A percentile compares a stretch with the other conserved stretches of the same genome.
Evolutionary conservation across 2,888 invertebrate genomes (phyloP).

Genomic region (Andrena chrysosceles): DNA sequence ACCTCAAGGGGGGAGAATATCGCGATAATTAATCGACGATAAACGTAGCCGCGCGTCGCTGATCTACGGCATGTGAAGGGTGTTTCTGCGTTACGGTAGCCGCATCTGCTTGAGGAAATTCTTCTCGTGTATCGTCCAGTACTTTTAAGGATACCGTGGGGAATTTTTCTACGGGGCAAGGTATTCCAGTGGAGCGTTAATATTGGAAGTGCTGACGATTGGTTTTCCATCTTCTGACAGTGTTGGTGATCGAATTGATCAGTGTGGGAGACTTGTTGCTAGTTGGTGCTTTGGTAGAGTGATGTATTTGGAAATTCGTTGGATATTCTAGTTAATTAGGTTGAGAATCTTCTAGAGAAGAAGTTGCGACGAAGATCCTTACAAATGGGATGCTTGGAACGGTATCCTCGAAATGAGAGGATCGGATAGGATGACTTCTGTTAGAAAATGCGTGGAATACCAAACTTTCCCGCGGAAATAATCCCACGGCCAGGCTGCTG

Average conservation of each 20-base stretch:
- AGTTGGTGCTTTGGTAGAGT: no score
- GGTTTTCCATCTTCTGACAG: no score
- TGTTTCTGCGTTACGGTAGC: background rate
- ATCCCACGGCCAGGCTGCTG: slow-evolving; percentile 47
- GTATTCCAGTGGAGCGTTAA: background rate
- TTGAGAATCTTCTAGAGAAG: no score
- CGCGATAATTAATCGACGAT: slow-evolving; percentile 65
- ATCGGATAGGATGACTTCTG: no score
- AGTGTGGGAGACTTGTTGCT: no score
- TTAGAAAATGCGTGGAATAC: slow-evolving; percentile 24
- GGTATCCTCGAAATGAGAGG: no score
- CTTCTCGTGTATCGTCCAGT: background rate
- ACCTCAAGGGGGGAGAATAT: slow-evolving; percentile 13
- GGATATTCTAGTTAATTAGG: no score
- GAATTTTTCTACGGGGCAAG: background rate
- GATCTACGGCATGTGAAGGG: slow-evolving; percentile 33
- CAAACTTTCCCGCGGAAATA: slow-evolving; percentile 42
- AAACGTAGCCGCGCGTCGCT: slow-evolving; percentile 44
- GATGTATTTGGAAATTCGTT: no score
- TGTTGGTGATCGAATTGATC: no score
- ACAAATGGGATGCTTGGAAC: no score
- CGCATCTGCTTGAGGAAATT: slow-evolving; percentile 21
- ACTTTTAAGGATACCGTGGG: background rate
- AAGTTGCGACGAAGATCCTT: no score
- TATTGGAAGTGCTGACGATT: no score